A percentile compares a stretch with the other conserved stretches of the same genome.
These are phyloP conservation scores for Monochamus alternatus DNA, from an alignment of 2,888 invertebrate species.

Conservation along the genomic window DNA sequence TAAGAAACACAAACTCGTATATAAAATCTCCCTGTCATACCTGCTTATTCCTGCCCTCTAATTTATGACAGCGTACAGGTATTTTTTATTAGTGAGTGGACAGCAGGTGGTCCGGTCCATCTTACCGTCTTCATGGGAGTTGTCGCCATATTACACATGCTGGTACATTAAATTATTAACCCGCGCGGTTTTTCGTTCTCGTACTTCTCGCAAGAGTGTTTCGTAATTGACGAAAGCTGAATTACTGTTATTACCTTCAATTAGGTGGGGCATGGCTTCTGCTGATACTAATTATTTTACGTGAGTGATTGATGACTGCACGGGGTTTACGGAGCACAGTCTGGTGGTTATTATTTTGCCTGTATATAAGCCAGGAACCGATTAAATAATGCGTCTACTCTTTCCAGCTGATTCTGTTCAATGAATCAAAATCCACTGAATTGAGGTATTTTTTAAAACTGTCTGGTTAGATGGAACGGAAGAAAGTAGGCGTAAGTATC, in stretches of 20 bases:
- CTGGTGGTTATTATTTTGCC: slow-evolving; percentile 14
- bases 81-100: slow-evolving; percentile 34
- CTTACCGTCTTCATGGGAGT: slow-evolving; percentile 34
- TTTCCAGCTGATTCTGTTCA: not conserved
- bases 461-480: not conserved
- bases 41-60: slow-evolving; percentile 33
- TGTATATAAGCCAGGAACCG: not conserved
- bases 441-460: not conserved
- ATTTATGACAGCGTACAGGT: slow-evolving; percentile 35
- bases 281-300: slow-evolving; percentile 24
- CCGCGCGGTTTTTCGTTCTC: slow-evolving; percentile 8
- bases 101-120: slow-evolving; percentile 36
- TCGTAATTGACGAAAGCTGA: slow-evolving; percentile 17
- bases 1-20: slow-evolving; percentile 41
- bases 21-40: slow-evolving; percentile 39
- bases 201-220: slow-evolving; percentile 3
- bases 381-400: not conserved
- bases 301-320: slow-evolving; percentile 22
- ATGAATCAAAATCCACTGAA: not conserved
- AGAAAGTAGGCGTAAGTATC: not conserved
- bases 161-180: slow-evolving; percentile 34
- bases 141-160: slow-evolving; percentile 37
- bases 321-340: slow-evolving; percentile 8
- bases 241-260: slow-evolving; percentile 27
- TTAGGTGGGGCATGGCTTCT: slow-evolving; percentile 21